phyloP scores from a whole-genome alignment of 2,113 vertebrate species.

The Climacteris rufus region DNA sequence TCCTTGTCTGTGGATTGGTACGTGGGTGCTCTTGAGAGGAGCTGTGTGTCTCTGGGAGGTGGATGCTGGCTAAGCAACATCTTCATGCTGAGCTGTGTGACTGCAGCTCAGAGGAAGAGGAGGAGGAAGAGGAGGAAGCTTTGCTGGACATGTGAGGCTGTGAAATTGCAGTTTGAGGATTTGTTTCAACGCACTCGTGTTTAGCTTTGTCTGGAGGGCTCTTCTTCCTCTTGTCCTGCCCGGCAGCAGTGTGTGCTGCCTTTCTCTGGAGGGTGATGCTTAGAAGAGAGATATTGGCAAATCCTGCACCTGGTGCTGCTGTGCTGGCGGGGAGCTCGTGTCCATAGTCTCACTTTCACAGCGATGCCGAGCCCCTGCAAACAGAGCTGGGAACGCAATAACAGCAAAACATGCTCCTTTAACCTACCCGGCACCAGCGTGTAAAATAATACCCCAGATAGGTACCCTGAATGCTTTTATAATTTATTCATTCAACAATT shows the following conservation, averaged over 20 bases:
- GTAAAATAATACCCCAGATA: conserved; percentile 55
- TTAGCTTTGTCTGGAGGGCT: background rate
- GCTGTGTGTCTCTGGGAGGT: accelerated
- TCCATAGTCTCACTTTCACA: conserved; percentile 49
- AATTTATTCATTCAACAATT: conserved; percentile 67
- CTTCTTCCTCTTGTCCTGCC: background rate
- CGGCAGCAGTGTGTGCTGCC: accelerated
- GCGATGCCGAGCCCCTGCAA: background rate
- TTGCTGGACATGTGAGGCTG: background rate
- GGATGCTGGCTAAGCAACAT: background rate
- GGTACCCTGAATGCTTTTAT: conserved; percentile 54
- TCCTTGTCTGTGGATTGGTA: background rate
- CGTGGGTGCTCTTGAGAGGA: accelerated
- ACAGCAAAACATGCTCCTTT: conserved; percentile 54
- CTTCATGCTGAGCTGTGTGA: background rate
- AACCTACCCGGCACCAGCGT: conserved; percentile 11
- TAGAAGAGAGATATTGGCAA: background rate
- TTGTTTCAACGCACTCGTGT: background rate
- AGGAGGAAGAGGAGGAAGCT: background rate
- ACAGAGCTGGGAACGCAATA: background rate
- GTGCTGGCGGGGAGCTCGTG: background rate
- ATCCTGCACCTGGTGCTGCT: background rate
- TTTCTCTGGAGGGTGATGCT: background rate
- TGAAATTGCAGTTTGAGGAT: background rate
- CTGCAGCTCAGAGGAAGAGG: background rate